Conservation (phyloP, 1,140 invertebrate species). For the Zaprionus camerounensis region DNA sequence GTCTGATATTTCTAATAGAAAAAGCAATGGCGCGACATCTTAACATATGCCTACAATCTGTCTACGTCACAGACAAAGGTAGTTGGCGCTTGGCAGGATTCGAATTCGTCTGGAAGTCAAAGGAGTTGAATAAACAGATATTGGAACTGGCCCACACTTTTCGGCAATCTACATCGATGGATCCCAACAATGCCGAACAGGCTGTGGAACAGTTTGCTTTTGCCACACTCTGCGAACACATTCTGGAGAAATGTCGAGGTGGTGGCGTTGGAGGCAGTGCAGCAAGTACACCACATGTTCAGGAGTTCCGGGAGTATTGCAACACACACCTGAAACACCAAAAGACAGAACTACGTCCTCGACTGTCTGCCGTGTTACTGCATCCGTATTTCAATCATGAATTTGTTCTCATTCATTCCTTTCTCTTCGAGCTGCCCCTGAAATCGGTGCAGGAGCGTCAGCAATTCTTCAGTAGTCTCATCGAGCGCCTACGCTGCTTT, state of each 20-base stretch:
- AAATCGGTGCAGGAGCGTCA: constrained; percentile 91
- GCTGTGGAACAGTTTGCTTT: constrained; percentile 92
- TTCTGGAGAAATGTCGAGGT: constrained; percentile 86
- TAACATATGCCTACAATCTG: constrained; percentile 91
- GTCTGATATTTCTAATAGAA: constrained; percentile 91
- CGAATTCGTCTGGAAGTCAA: constrained; percentile 90
- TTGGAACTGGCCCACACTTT: constrained; percentile 87
- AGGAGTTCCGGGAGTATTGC: constrained; percentile 89
- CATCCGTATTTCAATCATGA: constrained; percentile 92
- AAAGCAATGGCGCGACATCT: constrained; percentile 91
- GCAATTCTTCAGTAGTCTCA: constrained; percentile 89
- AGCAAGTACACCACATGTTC: constrained; percentile 85
- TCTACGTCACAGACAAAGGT: constrained; percentile 92
- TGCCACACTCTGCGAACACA: constrained; percentile 90
- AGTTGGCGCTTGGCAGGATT: constrained; percentile 93
- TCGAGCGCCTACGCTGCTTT: constrained; percentile 88
- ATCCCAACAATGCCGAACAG: constrained; percentile 74
- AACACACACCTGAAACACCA: constrained; percentile 87
- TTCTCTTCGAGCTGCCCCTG: constrained; percentile 91
- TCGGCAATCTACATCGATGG: constrained; percentile 89
- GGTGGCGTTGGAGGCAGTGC: neutral
- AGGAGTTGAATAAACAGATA: constrained; percentile 88
- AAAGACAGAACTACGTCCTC: constrained; percentile 86
- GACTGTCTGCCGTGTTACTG: constrained; percentile 87
- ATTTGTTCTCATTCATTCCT: constrained; percentile 92